Evolutionary conservation across 2,797 vertebrate species (phyloP).

Genomic region (Poeciliopsis gracilis): DNA sequence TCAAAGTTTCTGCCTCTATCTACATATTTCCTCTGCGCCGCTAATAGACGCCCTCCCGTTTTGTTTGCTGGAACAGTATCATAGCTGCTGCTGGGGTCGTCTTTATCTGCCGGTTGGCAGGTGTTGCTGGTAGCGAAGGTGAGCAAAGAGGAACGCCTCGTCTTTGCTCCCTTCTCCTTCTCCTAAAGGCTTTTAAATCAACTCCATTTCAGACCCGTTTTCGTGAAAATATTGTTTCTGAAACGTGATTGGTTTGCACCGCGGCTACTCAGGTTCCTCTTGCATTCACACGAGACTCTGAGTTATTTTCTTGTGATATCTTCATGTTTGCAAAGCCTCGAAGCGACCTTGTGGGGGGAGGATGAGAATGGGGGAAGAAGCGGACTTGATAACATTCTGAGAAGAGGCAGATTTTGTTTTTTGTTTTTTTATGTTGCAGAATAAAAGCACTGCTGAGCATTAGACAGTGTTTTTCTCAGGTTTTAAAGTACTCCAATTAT

Average conservation of each 20-base stretch:
- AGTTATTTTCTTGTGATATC: conserved; percentile 27
- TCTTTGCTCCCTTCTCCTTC: conserved; percentile 38
- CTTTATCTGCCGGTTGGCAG: conserved; percentile 79
- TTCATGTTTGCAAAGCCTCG: conserved; percentile 27
- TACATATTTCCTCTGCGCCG: conserved; percentile 66
- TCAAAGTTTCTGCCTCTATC: conserved; percentile 70
- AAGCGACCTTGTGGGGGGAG: conserved; percentile 44
- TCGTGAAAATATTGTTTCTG: conserved; percentile 43
- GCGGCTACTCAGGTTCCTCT: conserved; percentile 25
- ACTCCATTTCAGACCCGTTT: conserved; percentile 43
- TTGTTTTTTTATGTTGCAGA: conserved; percentile 19
- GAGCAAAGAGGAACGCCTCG: conserved; percentile 44
- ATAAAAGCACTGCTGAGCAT: conserved; percentile 30
- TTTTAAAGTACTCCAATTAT: conserved; percentile 31
- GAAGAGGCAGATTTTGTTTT: conserved; percentile 13
- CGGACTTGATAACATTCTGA: conserved; percentile 18
- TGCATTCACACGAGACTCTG: conserved; percentile 11
- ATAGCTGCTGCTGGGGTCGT: conserved; percentile 55
- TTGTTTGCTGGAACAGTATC: conserved; percentile 69
- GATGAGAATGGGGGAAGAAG: conserved; percentile 18
- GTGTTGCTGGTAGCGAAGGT: conserved; percentile 60
- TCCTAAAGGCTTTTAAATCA: conserved; percentile 8
- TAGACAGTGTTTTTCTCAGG: conserved; percentile 8
- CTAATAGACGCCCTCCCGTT: conserved; percentile 64
- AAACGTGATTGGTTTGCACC: conserved; percentile 64